Percentiles rank a stretch among this genome's conserved stretches.
Evolutionary conservation across 2,888 invertebrate species (phyloP).

Genomic region (Pantelozetes paolii): DNA sequence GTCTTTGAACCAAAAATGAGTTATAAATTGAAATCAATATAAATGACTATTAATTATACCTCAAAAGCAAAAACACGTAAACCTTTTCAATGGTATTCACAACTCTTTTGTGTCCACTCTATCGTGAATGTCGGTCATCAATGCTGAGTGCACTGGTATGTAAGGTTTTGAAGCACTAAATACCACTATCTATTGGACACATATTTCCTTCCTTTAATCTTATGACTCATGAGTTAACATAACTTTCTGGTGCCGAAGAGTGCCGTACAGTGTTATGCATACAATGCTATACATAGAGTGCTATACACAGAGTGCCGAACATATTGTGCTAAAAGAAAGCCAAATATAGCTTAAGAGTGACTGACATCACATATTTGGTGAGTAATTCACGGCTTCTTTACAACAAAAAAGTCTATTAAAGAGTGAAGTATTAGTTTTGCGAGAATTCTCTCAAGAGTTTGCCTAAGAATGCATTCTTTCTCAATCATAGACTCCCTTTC

Average conservation of each 20-base stretch:
- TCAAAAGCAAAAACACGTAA: slow-evolving; percentile 8
- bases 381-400: slow-evolving; percentile 2
- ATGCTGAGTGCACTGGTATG: background rate
- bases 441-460: background rate
- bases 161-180: background rate
- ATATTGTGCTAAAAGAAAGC: background rate
- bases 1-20: too few relatives aligned
- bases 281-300: too few relatives aligned
- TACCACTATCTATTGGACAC: slow-evolving; percentile 4
- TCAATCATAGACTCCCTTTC: background rate
- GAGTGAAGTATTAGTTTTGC: slow-evolving; percentile 1
- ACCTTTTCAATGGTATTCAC: background rate
- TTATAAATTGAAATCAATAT: too few relatives aligned
- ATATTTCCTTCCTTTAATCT: slow-evolving; percentile 21
- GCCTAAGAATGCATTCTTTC: background rate
- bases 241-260: slow-evolving; percentile 10
- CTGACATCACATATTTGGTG: background rate
- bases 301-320: background rate
- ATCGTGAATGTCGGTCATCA: background rate
- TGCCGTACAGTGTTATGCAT: background rate
- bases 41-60: slow-evolving; percentile 4
- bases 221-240: background rate
- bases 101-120: background rate
- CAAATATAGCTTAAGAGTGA: slow-evolving; percentile 3
- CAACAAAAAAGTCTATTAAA: slow-evolving; percentile 12